Conservation (phyloP, 2,888 invertebrate species). For the Meghimatium bilineatum region DNA sequence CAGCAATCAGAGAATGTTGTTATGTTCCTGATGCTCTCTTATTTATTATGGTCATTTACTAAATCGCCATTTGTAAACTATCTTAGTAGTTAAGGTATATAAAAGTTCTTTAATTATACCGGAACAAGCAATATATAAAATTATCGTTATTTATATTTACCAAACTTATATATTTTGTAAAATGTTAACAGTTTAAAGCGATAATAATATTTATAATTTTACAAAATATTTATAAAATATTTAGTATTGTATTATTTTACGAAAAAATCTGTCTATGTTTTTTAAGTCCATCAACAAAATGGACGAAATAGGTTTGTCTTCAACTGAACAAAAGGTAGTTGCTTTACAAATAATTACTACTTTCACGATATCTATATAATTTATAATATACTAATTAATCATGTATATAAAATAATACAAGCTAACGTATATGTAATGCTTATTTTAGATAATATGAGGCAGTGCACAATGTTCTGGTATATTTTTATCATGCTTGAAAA, state of each 20-base stretch:
- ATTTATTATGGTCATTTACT: neutral
- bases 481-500: neutral
- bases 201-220: neutral
- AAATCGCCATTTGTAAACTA: conserved; percentile 50
- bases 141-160: neutral
- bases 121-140: neutral
- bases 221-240: neutral
- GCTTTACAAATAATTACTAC: neutral
- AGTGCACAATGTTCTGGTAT: neutral
- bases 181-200: neutral
- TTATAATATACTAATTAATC: neutral
- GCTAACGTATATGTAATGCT: neutral
- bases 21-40: neutral
- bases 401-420: too few relatives aligned
- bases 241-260: neutral
- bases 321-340: conserved; percentile 88
- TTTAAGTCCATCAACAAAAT: conserved; percentile 77
- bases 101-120: neutral
- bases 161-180: neutral
- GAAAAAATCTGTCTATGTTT: neutral
- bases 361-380: neutral
- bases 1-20: neutral
- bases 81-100: conserved; percentile 32
- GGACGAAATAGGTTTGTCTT: conserved; percentile 88
- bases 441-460: neutral